Evolutionary conservation across 2,797 vertebrate genomes (phyloP).

Genomic region (Tragopan temminckii): DNA sequence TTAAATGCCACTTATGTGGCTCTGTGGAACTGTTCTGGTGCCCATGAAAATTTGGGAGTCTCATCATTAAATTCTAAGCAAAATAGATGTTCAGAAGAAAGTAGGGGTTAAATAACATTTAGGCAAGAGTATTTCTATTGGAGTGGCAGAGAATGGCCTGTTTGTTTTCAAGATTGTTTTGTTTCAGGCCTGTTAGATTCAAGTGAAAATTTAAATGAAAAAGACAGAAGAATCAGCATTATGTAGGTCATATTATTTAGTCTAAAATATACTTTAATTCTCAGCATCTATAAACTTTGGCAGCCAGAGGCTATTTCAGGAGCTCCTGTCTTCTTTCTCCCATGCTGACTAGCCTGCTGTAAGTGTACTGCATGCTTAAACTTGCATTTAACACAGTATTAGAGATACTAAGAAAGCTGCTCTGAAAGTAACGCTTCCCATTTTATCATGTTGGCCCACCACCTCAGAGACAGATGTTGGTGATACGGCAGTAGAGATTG

Average conservation of each 20-base stretch:
- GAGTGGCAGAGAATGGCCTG: not conserved
- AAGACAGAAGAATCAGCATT: not conserved
- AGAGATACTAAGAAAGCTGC: not conserved
- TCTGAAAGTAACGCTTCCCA: too few relatives aligned
- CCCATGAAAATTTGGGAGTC: not conserved
- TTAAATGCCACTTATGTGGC: not conserved
- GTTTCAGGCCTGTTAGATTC: not conserved
- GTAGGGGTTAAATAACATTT: not conserved
- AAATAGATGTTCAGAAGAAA: not conserved
- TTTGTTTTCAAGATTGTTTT: not conserved
- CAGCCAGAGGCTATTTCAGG: not conserved
- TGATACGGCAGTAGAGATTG: too few relatives aligned
- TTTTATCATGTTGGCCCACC: too few relatives aligned
- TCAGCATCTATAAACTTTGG: not conserved
- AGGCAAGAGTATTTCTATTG: not conserved
- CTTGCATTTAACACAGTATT: not conserved
- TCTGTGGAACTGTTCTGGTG: too few relatives aligned
- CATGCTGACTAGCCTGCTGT: rapidly evolving
- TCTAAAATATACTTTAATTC: not conserved
- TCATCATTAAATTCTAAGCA: not conserved
- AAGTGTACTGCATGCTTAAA: not conserved
- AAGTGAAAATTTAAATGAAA: not conserved
- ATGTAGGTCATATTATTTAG: not conserved
- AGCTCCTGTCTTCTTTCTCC: not conserved
- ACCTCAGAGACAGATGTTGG: too few relatives aligned